phyloP scores from a whole-genome alignment of 2,888 invertebrate species.

The Diarsia brunnea region DNA sequence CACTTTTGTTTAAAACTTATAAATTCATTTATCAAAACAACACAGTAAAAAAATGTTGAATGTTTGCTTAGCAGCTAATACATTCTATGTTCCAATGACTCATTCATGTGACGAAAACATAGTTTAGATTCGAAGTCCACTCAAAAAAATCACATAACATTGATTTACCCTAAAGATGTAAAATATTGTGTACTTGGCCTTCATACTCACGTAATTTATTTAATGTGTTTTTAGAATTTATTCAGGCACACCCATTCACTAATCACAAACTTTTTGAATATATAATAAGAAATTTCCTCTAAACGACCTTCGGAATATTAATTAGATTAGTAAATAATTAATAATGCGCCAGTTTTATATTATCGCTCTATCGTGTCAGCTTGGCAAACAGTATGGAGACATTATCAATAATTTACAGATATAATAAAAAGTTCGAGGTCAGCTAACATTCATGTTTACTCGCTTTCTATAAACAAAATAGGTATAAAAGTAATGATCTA shows the following conservation, averaged over 20 bases:
- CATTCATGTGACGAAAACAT: constrained; percentile 3
- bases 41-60: not conserved
- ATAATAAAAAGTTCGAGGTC: constrained; percentile 16
- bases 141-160: constrained; percentile 5
- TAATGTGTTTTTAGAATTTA: not conserved
- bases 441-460: not conserved
- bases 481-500: not conserved
- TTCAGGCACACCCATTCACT: not conserved
- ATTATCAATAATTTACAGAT: constrained; percentile 8
- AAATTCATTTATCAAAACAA: not conserved
- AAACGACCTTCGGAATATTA: constrained; percentile 18
- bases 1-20: not conserved
- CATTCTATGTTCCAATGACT: not conserved
- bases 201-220: not conserved
- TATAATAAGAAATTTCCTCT: not conserved
- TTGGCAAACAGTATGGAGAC: constrained; percentile 11
- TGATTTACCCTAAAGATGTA: not conserved
- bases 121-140: not conserved
- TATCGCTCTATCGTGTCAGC: not conserved
- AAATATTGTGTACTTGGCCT: constrained; percentile 9
- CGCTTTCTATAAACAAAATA: not conserved
- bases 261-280: not conserved
- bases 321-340: constrained; percentile 13
- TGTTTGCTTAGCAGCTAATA: not conserved
- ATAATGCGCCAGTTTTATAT: not conserved